phyloP scores from a whole-genome alignment of 2,113 vertebrate species.

The Pituophis catenifer region DNA sequence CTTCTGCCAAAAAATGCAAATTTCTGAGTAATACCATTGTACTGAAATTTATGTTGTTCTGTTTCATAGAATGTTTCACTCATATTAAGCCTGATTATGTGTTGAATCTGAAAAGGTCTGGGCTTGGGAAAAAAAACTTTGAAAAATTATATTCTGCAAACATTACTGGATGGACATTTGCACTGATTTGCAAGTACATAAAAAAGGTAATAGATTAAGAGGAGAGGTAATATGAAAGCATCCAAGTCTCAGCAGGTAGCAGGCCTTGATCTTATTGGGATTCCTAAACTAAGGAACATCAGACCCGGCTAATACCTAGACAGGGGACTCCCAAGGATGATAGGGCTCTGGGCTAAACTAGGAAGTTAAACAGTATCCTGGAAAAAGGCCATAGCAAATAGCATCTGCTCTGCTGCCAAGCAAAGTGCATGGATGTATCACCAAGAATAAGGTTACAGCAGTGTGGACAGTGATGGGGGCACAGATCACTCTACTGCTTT shows the following conservation, averaged over 20 bases:
- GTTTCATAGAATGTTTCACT: not conserved
- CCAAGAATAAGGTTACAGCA: not conserved
- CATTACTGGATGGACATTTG: not conserved
- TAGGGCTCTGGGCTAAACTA: not conserved
- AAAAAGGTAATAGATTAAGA: not conserved
- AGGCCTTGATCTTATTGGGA: not conserved
- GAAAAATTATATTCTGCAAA: not conserved
- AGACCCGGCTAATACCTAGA: not conserved
- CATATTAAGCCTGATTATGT: slow-evolving; percentile 11
- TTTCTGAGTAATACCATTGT: slow-evolving; percentile 20
- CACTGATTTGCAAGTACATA: not conserved
- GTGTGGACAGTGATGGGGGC: not conserved
- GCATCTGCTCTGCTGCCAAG: not conserved
- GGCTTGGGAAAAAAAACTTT: not conserved
- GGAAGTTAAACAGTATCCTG: not conserved
- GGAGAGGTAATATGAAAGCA: not conserved
- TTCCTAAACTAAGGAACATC: not conserved
- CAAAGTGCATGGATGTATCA: not conserved
- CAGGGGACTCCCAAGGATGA: too few species aligned
- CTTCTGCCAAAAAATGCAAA: not conserved
- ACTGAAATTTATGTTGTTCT: slow-evolving; percentile 4
- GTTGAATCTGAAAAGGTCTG: not conserved
- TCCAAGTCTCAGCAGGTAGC: not conserved
- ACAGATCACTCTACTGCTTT: not conserved
- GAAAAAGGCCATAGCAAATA: not conserved